Percentiles rank a stretch among this genome's conserved stretches.
These are phyloP conservation scores for Notodonta ziczac DNA, from an alignment of 2,888 invertebrate species.

Conservation along the genomic window DNA sequence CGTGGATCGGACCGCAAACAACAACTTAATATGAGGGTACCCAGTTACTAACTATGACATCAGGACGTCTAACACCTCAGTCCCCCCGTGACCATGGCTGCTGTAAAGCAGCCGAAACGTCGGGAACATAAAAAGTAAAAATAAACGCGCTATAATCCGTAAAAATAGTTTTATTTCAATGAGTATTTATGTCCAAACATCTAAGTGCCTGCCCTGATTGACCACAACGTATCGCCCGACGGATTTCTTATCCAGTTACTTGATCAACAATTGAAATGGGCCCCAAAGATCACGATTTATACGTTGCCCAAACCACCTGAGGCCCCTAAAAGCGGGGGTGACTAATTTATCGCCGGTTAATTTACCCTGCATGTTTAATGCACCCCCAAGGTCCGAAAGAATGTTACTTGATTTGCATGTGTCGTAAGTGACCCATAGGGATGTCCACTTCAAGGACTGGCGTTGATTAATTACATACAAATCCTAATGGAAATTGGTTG, in stretches of 20 bases:
- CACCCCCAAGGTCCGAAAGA: slow-evolving; percentile 59
- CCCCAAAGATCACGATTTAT: slow-evolving; percentile 60
- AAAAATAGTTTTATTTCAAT: no score
- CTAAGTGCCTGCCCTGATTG: not conserved
- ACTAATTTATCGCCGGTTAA: slow-evolving; percentile 73
- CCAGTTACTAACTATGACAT: no score
- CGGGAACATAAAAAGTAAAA: no score
- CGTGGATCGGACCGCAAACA: no score
- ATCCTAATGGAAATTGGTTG: slow-evolving; percentile 3
- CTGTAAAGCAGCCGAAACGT: no score
- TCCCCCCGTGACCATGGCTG: no score
- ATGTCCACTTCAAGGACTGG: slow-evolving; percentile 29
- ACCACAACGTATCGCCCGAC: slow-evolving; percentile 8
- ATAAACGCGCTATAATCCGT: no score
- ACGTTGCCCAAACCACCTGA: slow-evolving; percentile 56
- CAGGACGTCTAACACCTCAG: no score
- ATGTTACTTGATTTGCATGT: slow-evolving; percentile 77
- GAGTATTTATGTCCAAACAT: no score
- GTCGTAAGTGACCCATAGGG: slow-evolving; percentile 51
- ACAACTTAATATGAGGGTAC: no score
- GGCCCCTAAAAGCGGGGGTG: slow-evolving; percentile 52
- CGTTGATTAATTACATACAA: slow-evolving; percentile 17
- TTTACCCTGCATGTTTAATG: slow-evolving; percentile 65
- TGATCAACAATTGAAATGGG: slow-evolving; percentile 65
- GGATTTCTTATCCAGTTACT: slow-evolving; percentile 29